Evolutionary conservation across 1,140 invertebrate genomes (phyloP).

Genomic region (Rhizoglyphus robini): DNA sequence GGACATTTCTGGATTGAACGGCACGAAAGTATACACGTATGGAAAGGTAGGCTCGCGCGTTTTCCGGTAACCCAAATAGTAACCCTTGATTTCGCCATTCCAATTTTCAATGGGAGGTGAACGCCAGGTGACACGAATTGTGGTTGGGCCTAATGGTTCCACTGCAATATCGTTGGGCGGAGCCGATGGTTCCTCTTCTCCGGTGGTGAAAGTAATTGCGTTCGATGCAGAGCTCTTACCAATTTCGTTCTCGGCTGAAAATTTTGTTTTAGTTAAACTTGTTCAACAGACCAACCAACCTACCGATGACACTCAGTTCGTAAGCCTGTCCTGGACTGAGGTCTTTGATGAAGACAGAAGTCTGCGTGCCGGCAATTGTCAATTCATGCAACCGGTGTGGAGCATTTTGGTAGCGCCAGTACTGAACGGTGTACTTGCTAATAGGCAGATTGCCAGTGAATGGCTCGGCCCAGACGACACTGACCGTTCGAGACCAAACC

Average conservation of each 20-base stretch:
- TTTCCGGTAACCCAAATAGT: constrained; percentile 35
- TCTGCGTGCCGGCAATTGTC: constrained; percentile 24
- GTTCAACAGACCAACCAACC: not conserved
- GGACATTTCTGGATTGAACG: not conserved
- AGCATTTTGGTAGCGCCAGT: constrained; percentile 48
- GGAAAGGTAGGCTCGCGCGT: constrained; percentile 18
- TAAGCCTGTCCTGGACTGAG: constrained; percentile 79
- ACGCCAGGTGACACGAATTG: constrained; percentile 28
- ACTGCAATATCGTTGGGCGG: constrained; percentile 27
- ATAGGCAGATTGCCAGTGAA: constrained; percentile 92
- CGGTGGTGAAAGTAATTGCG: constrained; percentile 79
- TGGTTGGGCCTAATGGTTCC: constrained; percentile 26
- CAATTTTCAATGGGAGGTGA: constrained; percentile 70
- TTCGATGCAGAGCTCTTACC: constrained; percentile 79
- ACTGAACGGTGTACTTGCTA: constrained; percentile 77
- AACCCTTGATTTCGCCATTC: constrained; percentile 82
- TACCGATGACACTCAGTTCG: constrained; percentile 58
- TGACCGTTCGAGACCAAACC: constrained; percentile 73
- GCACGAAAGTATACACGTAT: constrained; percentile 24
- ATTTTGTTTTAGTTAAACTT: not conserved
- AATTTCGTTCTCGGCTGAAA: constrained; percentile 77
- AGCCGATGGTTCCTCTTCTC: constrained; percentile 54
- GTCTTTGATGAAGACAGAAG: constrained; percentile 27
- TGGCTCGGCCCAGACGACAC: constrained; percentile 78
- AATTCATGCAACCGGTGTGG: constrained; percentile 26